Evolutionary conservation across 2,888 invertebrate species (phyloP).

Genomic region (Beris chalybata): DNA sequence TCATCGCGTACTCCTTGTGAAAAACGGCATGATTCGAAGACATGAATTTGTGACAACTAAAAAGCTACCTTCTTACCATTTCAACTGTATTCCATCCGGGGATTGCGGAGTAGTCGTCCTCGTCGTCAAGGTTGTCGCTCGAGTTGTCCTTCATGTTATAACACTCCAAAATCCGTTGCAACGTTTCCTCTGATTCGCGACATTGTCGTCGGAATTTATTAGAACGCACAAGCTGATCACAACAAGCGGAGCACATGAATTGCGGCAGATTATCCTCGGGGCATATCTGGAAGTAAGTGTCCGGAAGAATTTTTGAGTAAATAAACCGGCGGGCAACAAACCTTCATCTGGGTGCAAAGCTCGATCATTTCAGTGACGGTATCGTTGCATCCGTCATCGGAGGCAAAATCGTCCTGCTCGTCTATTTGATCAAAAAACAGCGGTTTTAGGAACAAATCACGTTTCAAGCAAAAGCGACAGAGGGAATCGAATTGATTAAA

Average conservation of each 20-base stretch:
- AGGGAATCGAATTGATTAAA: slow-evolving; percentile 5
- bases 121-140: neutral
- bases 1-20: slow-evolving; percentile 7
- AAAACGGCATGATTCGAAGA: neutral
- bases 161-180: neutral
- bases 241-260: slow-evolving; percentile 16
- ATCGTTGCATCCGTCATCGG: slow-evolving; percentile 2
- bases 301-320: neutral
- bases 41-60: neutral
- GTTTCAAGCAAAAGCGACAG: slow-evolving; percentile 18
- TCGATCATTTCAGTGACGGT: slow-evolving; percentile 13
- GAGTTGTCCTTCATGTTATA: neutral
- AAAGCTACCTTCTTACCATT: neutral
- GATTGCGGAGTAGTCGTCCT: neutral
- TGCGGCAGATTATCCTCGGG: slow-evolving; percentile 12
- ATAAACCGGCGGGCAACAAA: neutral
- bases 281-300: slow-evolving; percentile 3
- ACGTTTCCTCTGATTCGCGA: slow-evolving; percentile 1
- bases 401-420: slow-evolving; percentile 11
- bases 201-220: slow-evolving; percentile 20
- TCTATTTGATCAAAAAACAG: slow-evolving; percentile 5
- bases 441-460: slow-evolving; percentile 14
- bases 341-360: slow-evolving; percentile 10
- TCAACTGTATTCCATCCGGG: neutral
- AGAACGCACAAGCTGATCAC: slow-evolving; percentile 1